Evolutionary conservation across 1,140 invertebrate species (phyloP), one percentile per base, ranked within the genome.

Genomic region (Probaryconus sp.): DNA sequence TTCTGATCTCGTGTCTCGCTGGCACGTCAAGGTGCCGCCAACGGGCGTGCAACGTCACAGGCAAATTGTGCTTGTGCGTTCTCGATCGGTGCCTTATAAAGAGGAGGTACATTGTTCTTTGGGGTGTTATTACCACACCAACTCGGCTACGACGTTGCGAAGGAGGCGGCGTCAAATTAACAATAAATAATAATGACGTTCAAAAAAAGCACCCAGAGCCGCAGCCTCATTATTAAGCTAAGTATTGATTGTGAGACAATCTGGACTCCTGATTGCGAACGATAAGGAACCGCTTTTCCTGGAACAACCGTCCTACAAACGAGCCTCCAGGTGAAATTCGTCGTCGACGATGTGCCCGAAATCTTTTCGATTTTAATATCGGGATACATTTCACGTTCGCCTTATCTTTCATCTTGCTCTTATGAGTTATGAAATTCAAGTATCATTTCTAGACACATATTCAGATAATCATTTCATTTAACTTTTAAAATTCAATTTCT

Each of bases 181-280:
- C 68, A 79, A 81, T 80, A 81, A 82, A 82, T 81, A 81, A 82
- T 78, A 79, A 79, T 68, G 73, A 77, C 74, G 82, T 80, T 80
- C 78, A 79, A 82, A 79, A 47, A 47, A 26, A 6, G 16, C n/a
- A n/a, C 70, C 73, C 67, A 76, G 48, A 68, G 60, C 71, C 53
- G 53, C 65, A 69, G 69, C 60, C 73, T 81, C 74, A 77, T 81
- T 83, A 81, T 81, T 77, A 75, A 81, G 68, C 40, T 64, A 70
- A 71, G 77, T 81, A 82, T 83, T 78, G 81, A 82, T 81, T 74
- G 76, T 72, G 56, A 69, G 40, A 65, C 24, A 38, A 38, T 42
- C 20, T 26, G 37, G 28, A 21, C 51, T 50, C 42, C 65, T 45
- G 80, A 80, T 82, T 64, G 67, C 63, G 30, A 42, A 47, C 47